These are phyloP conservation scores for Xenopus laevis DNA, from an alignment of 2,113 vertebrate genomes.

Conservation along the genomic window DNA sequence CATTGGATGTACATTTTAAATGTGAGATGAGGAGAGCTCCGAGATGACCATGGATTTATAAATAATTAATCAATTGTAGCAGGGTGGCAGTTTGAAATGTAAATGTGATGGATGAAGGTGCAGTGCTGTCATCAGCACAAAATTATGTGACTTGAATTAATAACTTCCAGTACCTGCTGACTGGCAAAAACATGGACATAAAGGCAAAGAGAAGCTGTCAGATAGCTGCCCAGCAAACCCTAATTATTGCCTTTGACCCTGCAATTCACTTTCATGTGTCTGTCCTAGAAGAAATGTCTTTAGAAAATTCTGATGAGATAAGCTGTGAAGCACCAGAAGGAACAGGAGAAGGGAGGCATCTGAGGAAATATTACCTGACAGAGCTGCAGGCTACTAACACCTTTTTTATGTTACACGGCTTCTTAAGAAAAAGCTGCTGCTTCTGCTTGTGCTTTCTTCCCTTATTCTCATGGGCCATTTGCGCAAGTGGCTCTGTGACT, in stretches of 20 bases:
- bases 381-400: slow-evolving; percentile 54
- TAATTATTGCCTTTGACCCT: slow-evolving; percentile 65
- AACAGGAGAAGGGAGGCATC: slow-evolving; percentile 49
- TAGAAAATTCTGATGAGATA: slow-evolving; percentile 64
- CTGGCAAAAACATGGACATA: slow-evolving; percentile 60
- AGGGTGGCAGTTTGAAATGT: slow-evolving; percentile 90
- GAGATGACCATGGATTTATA: slow-evolving; percentile 83
- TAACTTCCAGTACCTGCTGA: slow-evolving; percentile 62
- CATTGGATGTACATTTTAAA: slow-evolving; percentile 64
- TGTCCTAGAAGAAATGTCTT: slow-evolving; percentile 61
- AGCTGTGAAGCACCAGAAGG: slow-evolving; percentile 46
- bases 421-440: slow-evolving; percentile 53
- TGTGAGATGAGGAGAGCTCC: slow-evolving; percentile 68
- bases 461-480: slow-evolving; percentile 62
- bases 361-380: slow-evolving; percentile 59
- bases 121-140: slow-evolving; percentile 64
- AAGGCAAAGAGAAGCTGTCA: slow-evolving; percentile 56
- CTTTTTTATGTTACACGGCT: slow-evolving; percentile 57
- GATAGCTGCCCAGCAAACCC: slow-evolving; percentile 55
- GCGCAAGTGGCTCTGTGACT: slow-evolving; percentile 60
- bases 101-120: slow-evolving; percentile 83
- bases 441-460: slow-evolving; percentile 60
- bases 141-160: slow-evolving; percentile 67
- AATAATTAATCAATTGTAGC: slow-evolving; percentile 96
- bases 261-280: slow-evolving; percentile 65